phyloP scores from a whole-genome alignment of 2,888 invertebrate genomes.

The Apodemia hepburni region DNA sequence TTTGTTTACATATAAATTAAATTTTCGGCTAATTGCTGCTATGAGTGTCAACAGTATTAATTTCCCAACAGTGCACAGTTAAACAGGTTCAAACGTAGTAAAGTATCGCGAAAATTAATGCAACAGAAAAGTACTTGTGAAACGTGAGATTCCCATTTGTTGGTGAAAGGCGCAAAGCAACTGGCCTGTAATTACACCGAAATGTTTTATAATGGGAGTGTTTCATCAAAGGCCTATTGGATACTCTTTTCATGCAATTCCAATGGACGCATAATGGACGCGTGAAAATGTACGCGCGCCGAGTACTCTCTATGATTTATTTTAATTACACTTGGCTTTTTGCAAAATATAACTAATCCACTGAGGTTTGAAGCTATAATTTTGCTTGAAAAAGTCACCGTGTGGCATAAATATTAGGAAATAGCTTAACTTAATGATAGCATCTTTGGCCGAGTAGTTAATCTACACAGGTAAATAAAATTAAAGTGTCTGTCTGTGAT shows the following conservation, averaged over 20 bases:
- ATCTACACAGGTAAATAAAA: no score
- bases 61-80: not conserved
- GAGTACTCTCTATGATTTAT: not conserved
- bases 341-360: no score
- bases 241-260: constrained; percentile 7
- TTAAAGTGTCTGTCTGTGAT: no score
- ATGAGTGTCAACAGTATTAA: not conserved
- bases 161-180: not conserved
- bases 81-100: not conserved
- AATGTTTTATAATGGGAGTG: constrained; percentile 11
- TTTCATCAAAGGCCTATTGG: constrained; percentile 8
- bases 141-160: constrained; percentile 4
- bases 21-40: not conserved
- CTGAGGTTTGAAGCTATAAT: no score
- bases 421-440: no score
- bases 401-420: no score
- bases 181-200: constrained; percentile 2
- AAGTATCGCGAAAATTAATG: not conserved
- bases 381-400: no score
- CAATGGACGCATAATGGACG: not conserved
- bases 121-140: not conserved
- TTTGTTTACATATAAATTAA: not conserved
- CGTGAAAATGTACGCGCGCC: not conserved
- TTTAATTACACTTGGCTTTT: constrained; percentile 5
- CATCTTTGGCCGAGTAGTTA: no score